Base-by-base conservation (phyloP, 2,888 invertebrate genomes). In the Diarsia mendica region DNA sequence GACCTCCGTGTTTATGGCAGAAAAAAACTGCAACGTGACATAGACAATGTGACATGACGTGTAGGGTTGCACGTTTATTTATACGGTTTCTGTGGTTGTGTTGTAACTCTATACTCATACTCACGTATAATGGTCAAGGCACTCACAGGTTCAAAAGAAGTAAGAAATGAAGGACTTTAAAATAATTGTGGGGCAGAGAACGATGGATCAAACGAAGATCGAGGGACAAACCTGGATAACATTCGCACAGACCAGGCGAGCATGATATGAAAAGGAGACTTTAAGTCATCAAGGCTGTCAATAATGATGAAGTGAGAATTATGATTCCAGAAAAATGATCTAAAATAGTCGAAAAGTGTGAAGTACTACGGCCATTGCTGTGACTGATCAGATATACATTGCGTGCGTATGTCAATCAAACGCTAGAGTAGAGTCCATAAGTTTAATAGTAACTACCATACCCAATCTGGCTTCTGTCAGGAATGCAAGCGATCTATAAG, bases 11-110 rank as follows among this genome's bases (percentile, higher is more conserved):
- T 11, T n/a, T 58, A 20, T 44, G 53, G 23, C 58, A 51, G 53
- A 77, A 86, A 86, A 86, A 86, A 77, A 78, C 33, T 48, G 44
- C 71, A 39, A 75, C 74, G 77, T 83, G 74, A 79, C 75, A 75
- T 51, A 72, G 67, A 66, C 68, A 79, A 76, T 77, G 74, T 70
- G 60, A 75, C 65, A 65, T 72, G 53, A 55, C 69, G 64, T 53
- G 61, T 63, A 68, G 64, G 39, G 55, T 33, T 67, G 53, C 53
- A 53, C 53, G 58, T 20, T 9, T 44, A 44, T 55, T 73, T 74
- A 23, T 73, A 78, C 6, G 63, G 51, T 66, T 48, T 74, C 67
- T 74, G 70, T 72, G 68, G 71, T 64, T 46, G 13, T 18, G 20
- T 49, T 73, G 69, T 49, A 63, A 63, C 20, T n/a, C 3, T 55